phyloP scores from a whole-genome alignment of 2,113 vertebrate species.

The Heterotis niloticus region DNA sequence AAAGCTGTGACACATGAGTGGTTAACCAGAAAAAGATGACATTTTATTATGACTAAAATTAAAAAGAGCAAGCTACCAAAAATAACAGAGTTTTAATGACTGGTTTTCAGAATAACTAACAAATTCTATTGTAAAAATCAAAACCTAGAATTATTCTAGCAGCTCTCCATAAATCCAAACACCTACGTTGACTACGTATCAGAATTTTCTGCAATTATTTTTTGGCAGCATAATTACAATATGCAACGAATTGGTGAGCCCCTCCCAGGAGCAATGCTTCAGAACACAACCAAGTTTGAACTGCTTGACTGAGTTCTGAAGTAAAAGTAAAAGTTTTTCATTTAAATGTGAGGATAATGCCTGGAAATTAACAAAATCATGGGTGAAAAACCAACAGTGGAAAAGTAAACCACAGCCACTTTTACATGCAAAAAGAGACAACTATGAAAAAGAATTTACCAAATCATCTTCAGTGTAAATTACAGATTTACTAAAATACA shows the following conservation, averaged over 20 bases:
- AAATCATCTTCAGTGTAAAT: too few relatives aligned
- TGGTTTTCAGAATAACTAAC: slow-evolving; percentile 5
- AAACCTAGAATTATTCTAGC: neutral
- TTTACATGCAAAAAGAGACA: too few relatives aligned
- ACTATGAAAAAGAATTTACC: too few relatives aligned
- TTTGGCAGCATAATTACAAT: slow-evolving; percentile 4
- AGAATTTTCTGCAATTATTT: neutral
- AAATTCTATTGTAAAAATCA: slow-evolving; percentile 4
- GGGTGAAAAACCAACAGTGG: too few relatives aligned
- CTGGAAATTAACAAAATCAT: too few relatives aligned
- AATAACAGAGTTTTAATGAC: neutral
- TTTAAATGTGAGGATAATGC: too few relatives aligned
- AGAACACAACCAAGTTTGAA: too few relatives aligned
- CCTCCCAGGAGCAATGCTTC: neutral
- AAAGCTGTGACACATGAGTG: neutral
- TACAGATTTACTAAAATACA: too few relatives aligned
- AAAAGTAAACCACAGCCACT: neutral
- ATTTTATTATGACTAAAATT: neutral
- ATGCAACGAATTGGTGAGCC: neutral
- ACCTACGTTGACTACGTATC: slow-evolving; percentile 2
- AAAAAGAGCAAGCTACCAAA: neutral
- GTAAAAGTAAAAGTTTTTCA: too few relatives aligned
- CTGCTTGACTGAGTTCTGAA: too few relatives aligned
- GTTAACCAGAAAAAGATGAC: neutral
- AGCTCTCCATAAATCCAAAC: neutral